A percentile compares a stretch with the other conserved stretches of the same genome.
phyloP scores from a whole-genome alignment of 2,888 invertebrate species.

The Drosophila niveifrons region DNA sequence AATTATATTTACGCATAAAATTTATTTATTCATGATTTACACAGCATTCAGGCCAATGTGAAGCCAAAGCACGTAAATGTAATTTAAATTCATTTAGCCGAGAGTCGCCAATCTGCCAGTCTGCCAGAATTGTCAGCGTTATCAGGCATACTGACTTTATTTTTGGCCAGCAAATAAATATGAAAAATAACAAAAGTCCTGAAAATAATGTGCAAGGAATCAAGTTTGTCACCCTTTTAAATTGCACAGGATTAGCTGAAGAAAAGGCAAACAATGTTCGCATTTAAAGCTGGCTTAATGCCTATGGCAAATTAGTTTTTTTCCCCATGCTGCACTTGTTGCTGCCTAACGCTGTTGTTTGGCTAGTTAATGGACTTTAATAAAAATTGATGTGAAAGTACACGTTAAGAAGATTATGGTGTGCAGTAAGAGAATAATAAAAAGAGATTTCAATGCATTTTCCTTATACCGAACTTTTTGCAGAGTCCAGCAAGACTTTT shows the following conservation, averaged over 20 bases:
- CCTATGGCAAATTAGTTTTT: conserved; percentile 5
- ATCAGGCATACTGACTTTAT: conserved; percentile 20
- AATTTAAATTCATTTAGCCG: conserved; percentile 72
- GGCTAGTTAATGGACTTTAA: not conserved
- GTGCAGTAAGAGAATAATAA: not conserved
- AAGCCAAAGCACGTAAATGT: conserved; percentile 67
- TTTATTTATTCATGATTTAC: conserved; percentile 74
- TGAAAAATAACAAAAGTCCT: conserved; percentile 7
- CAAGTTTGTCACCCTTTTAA: not conserved
- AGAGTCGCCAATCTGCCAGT: conserved; percentile 35
- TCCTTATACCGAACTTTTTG: not conserved
- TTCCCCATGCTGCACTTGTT: conserved; percentile 45
- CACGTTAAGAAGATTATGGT: not conserved
- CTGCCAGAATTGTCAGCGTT: conserved; percentile 26
- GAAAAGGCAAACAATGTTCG: not conserved
- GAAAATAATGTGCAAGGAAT: not conserved
- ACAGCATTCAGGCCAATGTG: conserved; percentile 27
- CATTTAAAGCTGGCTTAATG: not conserved
- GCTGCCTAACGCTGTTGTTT: conserved; percentile 9
- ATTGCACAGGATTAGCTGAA: not conserved
- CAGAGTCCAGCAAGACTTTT: not conserved
- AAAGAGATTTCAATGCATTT: conserved; percentile 5
- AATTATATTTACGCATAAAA: conserved; percentile 70
- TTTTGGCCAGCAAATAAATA: conserved; percentile 3
- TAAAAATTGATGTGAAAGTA: conserved; percentile 2